Evolutionary conservation across 2,113 vertebrate species (phyloP), one percentile per base, ranked within the genome.

Genomic region (Percopsis transmontana): DNA sequence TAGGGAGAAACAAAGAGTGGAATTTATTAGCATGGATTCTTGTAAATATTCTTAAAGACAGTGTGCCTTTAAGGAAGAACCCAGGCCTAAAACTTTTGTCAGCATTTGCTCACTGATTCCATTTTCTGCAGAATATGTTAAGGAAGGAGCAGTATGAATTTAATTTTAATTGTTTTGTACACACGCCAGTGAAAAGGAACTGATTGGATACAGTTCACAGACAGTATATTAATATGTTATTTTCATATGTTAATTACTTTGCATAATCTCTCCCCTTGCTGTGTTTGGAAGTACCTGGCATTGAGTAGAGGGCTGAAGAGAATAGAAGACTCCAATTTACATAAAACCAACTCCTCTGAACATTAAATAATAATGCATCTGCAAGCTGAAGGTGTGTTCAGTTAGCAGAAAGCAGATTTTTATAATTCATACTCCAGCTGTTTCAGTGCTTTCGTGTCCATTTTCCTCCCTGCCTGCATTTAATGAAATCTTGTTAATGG

Each of bases 151-250:
- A 92, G 95, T 96, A 96, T 96, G 96, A 97, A 97, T 98, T 95
- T 95, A 95, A 96, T 96, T 98, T 96, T 98, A 98, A 99, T 99
- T 99, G 97, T 99, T 99, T 98, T 94, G 87, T 97, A 95, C 94
- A 96, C 96, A 98, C 94, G 76, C 95, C 96, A 97, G 94, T 98
- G 97, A 94, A 96, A 98, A 95, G 96, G 96, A 98, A 97, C 96
- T 97, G 97, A 99, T 98, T 98, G 96, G 96, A 98, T 95, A 97
- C 97, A 99, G 96, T 97, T 98, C 96, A 97, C 93, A 96, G 96
- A 94, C 95, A 94, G 94, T 96, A 96, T 96, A 97, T 97, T 98
- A 99, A 99, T 98, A 95, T 23, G 88, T 94, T 96, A 96, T 97
- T 97, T 98, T 98, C 95, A 95, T 96, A 96, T 94, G 95, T 96